These are phyloP conservation scores for Rhea pennata DNA, from an alignment of 2,113 vertebrate genomes.

Conservation along the genomic window DNA sequence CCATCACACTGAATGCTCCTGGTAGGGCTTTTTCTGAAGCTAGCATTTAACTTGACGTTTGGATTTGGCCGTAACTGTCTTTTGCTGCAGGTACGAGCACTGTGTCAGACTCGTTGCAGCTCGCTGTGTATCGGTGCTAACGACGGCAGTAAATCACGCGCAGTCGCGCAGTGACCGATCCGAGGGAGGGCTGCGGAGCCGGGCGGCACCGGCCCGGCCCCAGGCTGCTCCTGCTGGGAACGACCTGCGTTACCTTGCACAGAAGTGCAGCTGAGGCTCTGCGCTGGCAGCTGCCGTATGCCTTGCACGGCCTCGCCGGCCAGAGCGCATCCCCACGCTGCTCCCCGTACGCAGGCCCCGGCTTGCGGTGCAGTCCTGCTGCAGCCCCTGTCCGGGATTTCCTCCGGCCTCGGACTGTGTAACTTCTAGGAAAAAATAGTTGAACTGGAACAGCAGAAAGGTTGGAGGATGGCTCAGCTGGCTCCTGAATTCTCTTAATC, in stretches of 20 bases:
- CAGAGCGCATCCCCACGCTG: fast-evolving
- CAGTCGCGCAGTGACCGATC: not conserved
- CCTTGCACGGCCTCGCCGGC: not conserved
- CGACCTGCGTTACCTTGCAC: not conserved
- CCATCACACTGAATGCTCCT: not conserved
- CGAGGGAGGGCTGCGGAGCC: not conserved
- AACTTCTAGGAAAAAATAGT: fast-evolving
- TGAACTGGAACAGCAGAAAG: not conserved
- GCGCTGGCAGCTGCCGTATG: not conserved
- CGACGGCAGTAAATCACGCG: not conserved
- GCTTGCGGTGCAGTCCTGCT: not conserved
- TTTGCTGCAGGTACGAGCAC: not conserved
- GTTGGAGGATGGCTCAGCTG: not conserved
- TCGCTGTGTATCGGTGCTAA: fast-evolving
- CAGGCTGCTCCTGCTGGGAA: not conserved
- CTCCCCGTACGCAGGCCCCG: not conserved
- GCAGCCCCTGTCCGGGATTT: not conserved
- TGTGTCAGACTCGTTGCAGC: not conserved
- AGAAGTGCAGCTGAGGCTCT: not conserved
- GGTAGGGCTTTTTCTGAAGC: not conserved
- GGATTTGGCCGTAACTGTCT: not conserved
- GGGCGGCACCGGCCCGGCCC: not conserved
- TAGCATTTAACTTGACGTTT: not conserved
- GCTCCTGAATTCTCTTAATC: not conserved
- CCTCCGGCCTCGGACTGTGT: not conserved